These are phyloP conservation scores for Pitangus sulphuratus DNA, from an alignment of 2,797 vertebrate genomes.

Conservation along the genomic window DNA sequence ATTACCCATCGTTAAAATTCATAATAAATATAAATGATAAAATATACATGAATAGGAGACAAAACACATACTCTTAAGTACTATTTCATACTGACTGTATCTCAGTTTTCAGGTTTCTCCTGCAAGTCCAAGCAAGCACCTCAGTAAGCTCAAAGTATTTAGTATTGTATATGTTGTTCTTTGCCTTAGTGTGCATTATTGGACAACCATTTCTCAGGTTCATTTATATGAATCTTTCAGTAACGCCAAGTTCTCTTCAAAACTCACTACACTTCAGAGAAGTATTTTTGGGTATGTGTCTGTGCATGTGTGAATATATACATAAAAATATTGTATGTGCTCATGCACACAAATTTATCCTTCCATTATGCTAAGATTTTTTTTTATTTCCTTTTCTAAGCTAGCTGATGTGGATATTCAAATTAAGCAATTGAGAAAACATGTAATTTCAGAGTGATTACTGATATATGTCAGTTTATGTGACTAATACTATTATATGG, in stretches of 20 bases:
- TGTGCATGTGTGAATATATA: slow-evolving; percentile 2
- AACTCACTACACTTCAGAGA: not conserved
- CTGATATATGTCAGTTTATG: not conserved
- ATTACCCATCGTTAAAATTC: not conserved
- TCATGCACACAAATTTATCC: not conserved
- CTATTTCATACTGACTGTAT: slow-evolving; percentile 4
- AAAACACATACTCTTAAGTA: not conserved
- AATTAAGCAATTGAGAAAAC: not conserved
- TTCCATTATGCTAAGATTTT: not conserved
- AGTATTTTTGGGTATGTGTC: not conserved
- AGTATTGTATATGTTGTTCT: slow-evolving; percentile 9
- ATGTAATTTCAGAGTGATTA: not conserved
- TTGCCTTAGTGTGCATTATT: slow-evolving; percentile 29
- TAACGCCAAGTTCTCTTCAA: slow-evolving; percentile 40
- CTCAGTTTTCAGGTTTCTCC: slow-evolving; percentile 27
- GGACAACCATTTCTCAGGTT: slow-evolving; percentile 30
- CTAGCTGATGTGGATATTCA: not conserved
- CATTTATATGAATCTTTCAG: not conserved
- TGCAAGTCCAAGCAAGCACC: slow-evolving; percentile 59
- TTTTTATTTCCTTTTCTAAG: not conserved
- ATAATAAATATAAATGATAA: slow-evolving; percentile 37
- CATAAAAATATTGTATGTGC: not conserved
- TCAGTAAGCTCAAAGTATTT: slow-evolving; percentile 23
- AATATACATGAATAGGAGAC: not conserved
- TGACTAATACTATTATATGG: too few relatives aligned